Evolutionary conservation across 2,888 invertebrate genomes (phyloP), one percentile per base, ranked within the genome.

Genomic region (Drosophila subsilvestris): DNA sequence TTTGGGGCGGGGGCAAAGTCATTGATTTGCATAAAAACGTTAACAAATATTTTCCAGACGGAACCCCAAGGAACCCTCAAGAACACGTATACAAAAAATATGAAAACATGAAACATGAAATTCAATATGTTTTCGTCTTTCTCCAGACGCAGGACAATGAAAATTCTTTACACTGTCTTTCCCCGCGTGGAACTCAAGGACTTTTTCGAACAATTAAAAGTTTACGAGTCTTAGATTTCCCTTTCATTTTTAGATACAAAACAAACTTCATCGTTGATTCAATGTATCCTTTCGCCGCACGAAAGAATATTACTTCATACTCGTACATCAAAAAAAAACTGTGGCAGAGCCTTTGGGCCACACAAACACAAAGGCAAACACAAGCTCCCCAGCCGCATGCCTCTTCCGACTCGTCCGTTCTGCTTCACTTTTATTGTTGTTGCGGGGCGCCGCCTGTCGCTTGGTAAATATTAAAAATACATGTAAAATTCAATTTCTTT

Each of bases 401-500:
- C 25, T 1, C 25, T n/a, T n/a, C 25, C 25, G 25, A 1, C 25
- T 32, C 12, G 10, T 3, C 12, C 29, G 43, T 20, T 5, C 37
- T 37, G 37, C 14, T 14, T 12, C 37, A 6, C 14, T 59, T 42
- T 63, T 56, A 63, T 63, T 73, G 59, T 73, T 72, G 60, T 65
- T 66, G 56, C 44, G 44, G 44, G 43, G 53, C 57, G 55, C 42
- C 47, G 59, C 43, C 50, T 65, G 56, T 63, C 71, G 71, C 72
- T 74, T 73, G 79, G 56, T 62, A 74, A 61, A 70, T 70, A 81
- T 79, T 80, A 84, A 84, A 81, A 78, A 85, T 84, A 78, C 78
- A 84, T 84, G 78, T 77, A 76, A 81, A 84, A 81, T 85, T 85
- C 82, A 85, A 85, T 85, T 85, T 85, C 75, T 80, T 82, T 83